Conservation (phyloP, 2,888 invertebrate genomes). For the Archips xylosteana region DNA sequence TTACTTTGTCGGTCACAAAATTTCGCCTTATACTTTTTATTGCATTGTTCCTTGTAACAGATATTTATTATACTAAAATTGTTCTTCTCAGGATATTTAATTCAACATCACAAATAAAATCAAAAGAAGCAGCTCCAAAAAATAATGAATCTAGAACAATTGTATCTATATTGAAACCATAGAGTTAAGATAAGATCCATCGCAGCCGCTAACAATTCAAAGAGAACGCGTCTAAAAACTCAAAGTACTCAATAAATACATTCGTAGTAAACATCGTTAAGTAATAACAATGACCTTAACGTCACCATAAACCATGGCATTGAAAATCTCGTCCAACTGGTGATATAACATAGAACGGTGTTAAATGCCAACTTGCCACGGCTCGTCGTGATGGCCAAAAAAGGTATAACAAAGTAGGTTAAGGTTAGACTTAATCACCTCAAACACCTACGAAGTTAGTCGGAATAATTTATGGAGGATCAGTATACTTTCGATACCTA, state of each 20-base stretch:
- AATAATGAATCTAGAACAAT: too few species aligned
- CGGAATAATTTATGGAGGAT: conserved; percentile 1
- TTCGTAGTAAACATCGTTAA: neutral
- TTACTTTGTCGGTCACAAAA: too few species aligned
- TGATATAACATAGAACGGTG: conserved; percentile 8
- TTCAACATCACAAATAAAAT: too few species aligned
- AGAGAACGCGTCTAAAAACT: neutral
- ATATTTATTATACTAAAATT: too few species aligned
- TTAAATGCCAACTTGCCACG: conserved; percentile 1
- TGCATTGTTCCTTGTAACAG: too few species aligned
- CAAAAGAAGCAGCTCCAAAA: too few species aligned
- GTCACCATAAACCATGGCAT: conserved; percentile 12
- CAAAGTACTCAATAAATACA: conserved; percentile 1
- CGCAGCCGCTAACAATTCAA: neutral
- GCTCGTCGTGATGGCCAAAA: conserved; percentile 50
- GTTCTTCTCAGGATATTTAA: too few species aligned
- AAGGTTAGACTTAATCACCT: conserved; percentile 49
- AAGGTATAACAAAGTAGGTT: conserved; percentile 55
- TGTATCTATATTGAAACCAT: too few species aligned
- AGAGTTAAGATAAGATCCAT: too few species aligned
- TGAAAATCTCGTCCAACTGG: conserved; percentile 9
- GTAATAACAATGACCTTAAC: conserved; percentile 11
- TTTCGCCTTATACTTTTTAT: too few species aligned
- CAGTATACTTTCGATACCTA: neutral
- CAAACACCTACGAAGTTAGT: conserved; percentile 3